phyloP scores from a whole-genome alignment of 2,113 vertebrate genomes.

The Dasyprocta punctata region DNA sequence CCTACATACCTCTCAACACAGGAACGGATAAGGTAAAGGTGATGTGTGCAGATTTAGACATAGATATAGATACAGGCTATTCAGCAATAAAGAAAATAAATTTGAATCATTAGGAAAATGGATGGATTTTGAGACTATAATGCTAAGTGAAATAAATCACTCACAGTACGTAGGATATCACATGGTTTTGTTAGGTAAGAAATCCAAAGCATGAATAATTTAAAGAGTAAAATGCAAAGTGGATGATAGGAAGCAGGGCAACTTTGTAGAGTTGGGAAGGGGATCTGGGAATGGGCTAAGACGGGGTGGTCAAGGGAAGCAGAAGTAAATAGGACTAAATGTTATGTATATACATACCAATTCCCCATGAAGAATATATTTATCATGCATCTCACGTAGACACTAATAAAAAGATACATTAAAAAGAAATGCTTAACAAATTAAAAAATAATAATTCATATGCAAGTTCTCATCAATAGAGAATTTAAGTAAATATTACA shows the following conservation, averaged over 20 bases:
- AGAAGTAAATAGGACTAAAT: background rate
- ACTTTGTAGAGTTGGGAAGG: background rate
- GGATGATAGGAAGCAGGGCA: background rate
- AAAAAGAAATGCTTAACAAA: background rate
- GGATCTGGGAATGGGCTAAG: background rate
- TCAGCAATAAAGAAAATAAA: background rate
- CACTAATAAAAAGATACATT: background rate
- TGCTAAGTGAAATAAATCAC: background rate
- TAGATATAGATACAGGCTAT: background rate
- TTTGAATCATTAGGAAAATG: background rate
- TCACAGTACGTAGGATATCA: background rate
- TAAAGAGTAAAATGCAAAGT: background rate
- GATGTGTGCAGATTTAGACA: background rate
- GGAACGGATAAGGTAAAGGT: background rate
- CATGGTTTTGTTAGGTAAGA: background rate
- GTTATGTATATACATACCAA: background rate
- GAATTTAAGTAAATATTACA: constrained; percentile 74
- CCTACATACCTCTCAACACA: background rate
- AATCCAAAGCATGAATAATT: background rate
- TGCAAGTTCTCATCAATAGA: constrained; percentile 67
- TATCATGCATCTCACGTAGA: background rate
- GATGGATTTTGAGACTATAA: background rate
- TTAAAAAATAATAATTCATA: constrained; percentile 15
- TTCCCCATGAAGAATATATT: background rate
- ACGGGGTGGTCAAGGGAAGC: background rate